Evolutionary conservation across 2,888 invertebrate genomes (phyloP).

Genomic region (Ennomos quercinarius): DNA sequence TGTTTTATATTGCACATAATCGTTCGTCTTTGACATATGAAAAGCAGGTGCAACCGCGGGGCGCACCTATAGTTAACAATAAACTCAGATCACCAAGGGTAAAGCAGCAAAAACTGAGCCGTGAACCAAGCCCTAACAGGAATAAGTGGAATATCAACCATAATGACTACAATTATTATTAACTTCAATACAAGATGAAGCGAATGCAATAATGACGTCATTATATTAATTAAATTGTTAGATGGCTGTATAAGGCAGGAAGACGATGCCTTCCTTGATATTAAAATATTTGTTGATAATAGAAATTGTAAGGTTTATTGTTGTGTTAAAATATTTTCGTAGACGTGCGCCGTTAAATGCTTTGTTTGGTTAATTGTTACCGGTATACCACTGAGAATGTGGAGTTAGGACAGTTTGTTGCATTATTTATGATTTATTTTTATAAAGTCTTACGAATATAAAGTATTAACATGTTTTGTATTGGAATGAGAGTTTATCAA

Average conservation of each 20-base stretch:
- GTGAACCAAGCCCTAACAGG: constrained; percentile 25
- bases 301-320: constrained; percentile 26
- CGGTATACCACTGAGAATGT: constrained; percentile 27
- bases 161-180: constrained; percentile 13
- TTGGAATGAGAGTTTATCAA: too few relatives aligned
- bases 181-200: constrained; percentile 19
- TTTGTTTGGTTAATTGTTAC: constrained; percentile 38
- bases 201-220: constrained; percentile 28
- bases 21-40: too few relatives aligned
- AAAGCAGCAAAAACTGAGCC: constrained; percentile 22
- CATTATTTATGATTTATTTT: too few relatives aligned
- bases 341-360: constrained; percentile 36
- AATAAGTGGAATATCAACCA: background rate
- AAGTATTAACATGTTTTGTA: too few relatives aligned
- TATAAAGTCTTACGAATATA: too few relatives aligned
- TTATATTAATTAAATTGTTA: constrained; percentile 20
- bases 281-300: constrained; percentile 23
- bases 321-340: constrained; percentile 27
- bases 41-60: background rate
- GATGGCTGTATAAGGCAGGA: constrained; percentile 18
- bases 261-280: constrained; percentile 23
- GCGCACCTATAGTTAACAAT: background rate
- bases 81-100: constrained; percentile 14
- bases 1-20: too few relatives aligned
- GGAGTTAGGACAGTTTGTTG: constrained; percentile 21